Evolutionary conservation across 1,140 invertebrate species (phyloP), one percentile per base, ranked within the genome.

Genomic region (Macrotrachela quadricornifera): DNA sequence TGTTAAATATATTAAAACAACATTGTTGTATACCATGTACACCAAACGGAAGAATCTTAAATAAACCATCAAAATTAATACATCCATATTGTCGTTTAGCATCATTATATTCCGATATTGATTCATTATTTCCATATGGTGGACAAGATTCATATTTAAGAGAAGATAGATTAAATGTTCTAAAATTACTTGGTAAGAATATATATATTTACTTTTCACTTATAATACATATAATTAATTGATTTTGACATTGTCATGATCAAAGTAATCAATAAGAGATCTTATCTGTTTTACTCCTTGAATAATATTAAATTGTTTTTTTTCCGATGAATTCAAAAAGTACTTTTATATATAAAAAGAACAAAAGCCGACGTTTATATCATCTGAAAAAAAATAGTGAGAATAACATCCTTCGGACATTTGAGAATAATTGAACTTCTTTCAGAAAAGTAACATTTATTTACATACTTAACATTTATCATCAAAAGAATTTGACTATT

Each of bases 1-100:
- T 54, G 53, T n/a, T 54, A 3, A 39, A 48, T 17, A 54, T 54
- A 39, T 39, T 54, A n/a, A 49, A 50, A 17, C 40, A 54, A 36
- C 53, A 54, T 49, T 45, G 40, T 12, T 54, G 53, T 16, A 54
- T 54, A 15, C 53, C 53, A 14, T 46, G 48, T 11, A 54, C 45
- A 39, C 53, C 53, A 14, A 47, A 39, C 15, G 53, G 53, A 15
- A 15, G 47, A n/a, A 16, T 15, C 13, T 37, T 54, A 15, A 54
- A 49, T 49, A 48, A 49, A 10, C 53, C 53, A 1, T 43, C 48
- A 13, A 54, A 54, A 41, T 37, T 54, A 12, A 46, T 54, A 17
- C 53, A 54, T 54, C 53, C 53, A 12, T 37, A 36, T 38, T 40
- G 53, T n/a, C 48, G 42, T 39, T 16, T 54, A 45, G 39, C 46